Percentiles rank a stretch among this genome's conserved stretches.
Conservation (phyloP, 2,888 invertebrate species). For the Scelioninae gen. 2 region DNA sequence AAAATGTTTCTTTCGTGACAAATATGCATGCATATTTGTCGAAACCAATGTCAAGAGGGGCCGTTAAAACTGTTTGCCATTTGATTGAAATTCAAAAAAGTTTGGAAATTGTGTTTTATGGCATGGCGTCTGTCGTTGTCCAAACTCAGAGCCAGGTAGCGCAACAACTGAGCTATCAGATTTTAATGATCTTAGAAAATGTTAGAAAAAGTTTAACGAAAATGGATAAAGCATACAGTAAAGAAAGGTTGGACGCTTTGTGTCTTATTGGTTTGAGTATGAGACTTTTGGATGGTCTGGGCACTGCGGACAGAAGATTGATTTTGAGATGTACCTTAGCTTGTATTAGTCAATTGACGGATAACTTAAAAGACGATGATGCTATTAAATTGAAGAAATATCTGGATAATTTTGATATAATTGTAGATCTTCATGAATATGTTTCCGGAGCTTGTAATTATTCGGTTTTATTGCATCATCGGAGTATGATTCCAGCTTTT, state of each 20-base stretch:
- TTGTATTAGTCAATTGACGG: constrained; percentile 76
- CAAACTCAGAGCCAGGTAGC: constrained; percentile 85
- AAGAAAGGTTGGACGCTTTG: constrained; percentile 70
- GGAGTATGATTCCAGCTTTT: constrained; percentile 72
- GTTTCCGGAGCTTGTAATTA: constrained; percentile 69
- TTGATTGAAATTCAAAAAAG: constrained; percentile 88
- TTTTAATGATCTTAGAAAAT: constrained; percentile 80
- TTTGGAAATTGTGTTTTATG: constrained; percentile 82
- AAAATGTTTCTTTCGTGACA: constrained; percentile 79
- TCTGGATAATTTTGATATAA: constrained; percentile 71
- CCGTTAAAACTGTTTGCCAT: constrained; percentile 84
- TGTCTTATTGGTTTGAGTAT: constrained; percentile 69
- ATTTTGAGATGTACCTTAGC: constrained; percentile 83
- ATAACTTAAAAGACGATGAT: constrained; percentile 72
- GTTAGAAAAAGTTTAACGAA: constrained; percentile 77
- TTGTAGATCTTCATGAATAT: constrained; percentile 68
- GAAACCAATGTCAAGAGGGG: constrained; percentile 86
- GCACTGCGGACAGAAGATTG: constrained; percentile 80
- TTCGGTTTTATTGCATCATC: constrained; percentile 71
- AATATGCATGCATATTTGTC: constrained; percentile 83
- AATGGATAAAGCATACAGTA: constrained; percentile 70
- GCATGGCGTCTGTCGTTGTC: constrained; percentile 82
- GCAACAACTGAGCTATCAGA: constrained; percentile 88
- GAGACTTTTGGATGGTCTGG: constrained; percentile 74
- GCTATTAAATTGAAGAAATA: constrained; percentile 79